phyloP scores from a whole-genome alignment of 2,888 invertebrate genomes.

The Parnassius smintheus region DNA sequence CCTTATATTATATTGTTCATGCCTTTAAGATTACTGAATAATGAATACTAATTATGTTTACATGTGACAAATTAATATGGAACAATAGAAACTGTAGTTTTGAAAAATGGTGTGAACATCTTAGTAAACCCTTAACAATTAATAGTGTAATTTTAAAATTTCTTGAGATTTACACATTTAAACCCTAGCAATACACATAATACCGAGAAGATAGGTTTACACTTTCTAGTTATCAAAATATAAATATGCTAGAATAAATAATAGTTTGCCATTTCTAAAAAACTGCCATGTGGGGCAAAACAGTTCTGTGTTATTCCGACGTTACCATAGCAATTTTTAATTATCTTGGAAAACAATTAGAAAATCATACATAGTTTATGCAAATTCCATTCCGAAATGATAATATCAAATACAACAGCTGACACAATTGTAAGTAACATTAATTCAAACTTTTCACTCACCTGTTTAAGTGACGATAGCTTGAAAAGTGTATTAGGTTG shows the following conservation, averaged over 20 bases:
- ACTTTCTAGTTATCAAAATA: too few species aligned
- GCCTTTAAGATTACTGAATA: not conserved
- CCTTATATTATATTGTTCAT: too few species aligned
- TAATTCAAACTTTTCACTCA: constrained; percentile 26
- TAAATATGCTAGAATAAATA: too few species aligned
- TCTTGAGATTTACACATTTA: too few species aligned
- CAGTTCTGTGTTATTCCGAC: constrained; percentile 15
- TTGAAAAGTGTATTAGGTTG: constrained; percentile 6
- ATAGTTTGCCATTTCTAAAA: not conserved
- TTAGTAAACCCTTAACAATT: too few species aligned
- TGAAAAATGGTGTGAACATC: too few species aligned
- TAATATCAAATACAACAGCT: constrained; percentile 4
- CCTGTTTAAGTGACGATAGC: constrained; percentile 24
- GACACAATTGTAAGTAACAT: not conserved
- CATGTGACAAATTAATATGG: constrained; percentile 15
- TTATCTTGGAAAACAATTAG: too few species aligned
- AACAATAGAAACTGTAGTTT: constrained; percentile 1
- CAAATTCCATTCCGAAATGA: constrained; percentile 8
- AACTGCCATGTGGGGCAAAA: constrained; percentile 20
- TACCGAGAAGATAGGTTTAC: too few species aligned
- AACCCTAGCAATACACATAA: too few species aligned
- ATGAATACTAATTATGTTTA: not conserved
- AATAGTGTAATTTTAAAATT: too few species aligned
- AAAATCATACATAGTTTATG: not conserved
- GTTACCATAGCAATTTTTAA: constrained; percentile 23